These are phyloP conservation scores for Globodera ellingtonae DNA, from an alignment of 1,140 invertebrate genomes.

Conservation along the genomic window DNA sequence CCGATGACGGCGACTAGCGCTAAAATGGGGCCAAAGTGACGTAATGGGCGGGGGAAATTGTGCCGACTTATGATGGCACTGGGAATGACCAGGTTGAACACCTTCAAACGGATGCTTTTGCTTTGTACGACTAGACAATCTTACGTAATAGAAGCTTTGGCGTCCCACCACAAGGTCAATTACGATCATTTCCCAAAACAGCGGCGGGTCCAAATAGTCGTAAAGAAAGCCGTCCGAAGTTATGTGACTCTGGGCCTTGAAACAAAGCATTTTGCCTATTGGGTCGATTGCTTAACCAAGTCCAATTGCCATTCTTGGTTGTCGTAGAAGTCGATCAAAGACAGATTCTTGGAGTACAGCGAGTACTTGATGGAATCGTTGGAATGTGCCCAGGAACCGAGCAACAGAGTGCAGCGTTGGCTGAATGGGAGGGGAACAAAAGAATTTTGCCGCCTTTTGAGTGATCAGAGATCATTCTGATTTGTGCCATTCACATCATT, in stretches of 20 bases:
- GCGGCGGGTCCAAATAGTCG: conserved; percentile 63
- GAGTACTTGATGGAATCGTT: conserved; percentile 65
- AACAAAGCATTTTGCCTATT: background rate
- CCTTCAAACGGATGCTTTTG: conserved; percentile 36
- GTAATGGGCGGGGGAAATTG: background rate
- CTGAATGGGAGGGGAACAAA: conserved; percentile 33
- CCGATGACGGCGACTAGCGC: conserved; percentile 63
- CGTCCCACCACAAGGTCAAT: conserved; percentile 60
- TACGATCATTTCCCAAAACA: conserved; percentile 65
- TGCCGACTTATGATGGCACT: conserved; percentile 56
- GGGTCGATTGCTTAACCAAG: conserved; percentile 31
- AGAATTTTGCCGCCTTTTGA: no score
- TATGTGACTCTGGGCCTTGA: conserved; percentile 57
- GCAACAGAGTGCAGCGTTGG: conserved; percentile 58
- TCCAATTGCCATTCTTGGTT: conserved; percentile 65
- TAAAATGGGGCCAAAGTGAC: background rate
- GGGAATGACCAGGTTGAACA: conserved; percentile 64
- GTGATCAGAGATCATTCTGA: no score
- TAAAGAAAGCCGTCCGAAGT: conserved; percentile 62
- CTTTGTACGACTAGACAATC: no score
- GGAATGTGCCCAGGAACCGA: conserved; percentile 65
- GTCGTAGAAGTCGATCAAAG: conserved; percentile 64
- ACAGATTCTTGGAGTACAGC: conserved; percentile 61
- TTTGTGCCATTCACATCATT: no score
- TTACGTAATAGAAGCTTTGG: conserved; percentile 65